phyloP scores from a whole-genome alignment of 1,140 invertebrate genomes.

The Tetragnatha versicolor region DNA sequence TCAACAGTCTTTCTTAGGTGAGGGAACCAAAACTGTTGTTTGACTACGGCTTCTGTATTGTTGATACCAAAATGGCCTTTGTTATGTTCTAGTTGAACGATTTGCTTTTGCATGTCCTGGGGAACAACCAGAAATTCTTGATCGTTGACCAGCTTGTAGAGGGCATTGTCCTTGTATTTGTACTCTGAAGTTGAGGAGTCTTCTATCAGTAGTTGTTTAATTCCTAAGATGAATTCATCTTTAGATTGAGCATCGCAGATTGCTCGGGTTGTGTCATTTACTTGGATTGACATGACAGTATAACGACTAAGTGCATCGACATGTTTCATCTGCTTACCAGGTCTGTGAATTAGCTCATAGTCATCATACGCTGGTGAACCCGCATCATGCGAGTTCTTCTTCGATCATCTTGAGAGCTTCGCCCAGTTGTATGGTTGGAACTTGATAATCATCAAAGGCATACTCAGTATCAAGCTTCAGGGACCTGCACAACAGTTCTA shows the following conservation, averaged over 20 bases:
- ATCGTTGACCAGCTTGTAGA: constrained; percentile 15
- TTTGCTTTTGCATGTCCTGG: constrained; percentile 18
- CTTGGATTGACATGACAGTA: background rate
- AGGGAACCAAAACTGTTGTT: background rate
- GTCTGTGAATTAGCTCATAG: background rate
- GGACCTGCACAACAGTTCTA: too few species aligned
- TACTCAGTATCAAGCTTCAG: too few species aligned
- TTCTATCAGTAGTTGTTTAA: constrained; percentile 2
- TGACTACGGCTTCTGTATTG: background rate
- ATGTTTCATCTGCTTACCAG: background rate
- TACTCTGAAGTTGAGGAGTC: background rate
- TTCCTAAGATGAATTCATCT: background rate
- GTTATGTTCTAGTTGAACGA: constrained; percentile 13
- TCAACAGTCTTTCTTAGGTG: background rate
- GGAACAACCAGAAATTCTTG: constrained; percentile 16
- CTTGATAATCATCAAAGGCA: too few species aligned
- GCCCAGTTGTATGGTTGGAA: too few species aligned
- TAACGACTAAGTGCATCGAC: too few species aligned
- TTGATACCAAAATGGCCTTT: constrained; percentile 20
- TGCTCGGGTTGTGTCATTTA: background rate
- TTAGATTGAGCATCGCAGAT: constrained; percentile 5
- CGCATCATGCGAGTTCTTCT: background rate
- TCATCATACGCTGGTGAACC: background rate
- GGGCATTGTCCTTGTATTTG: background rate
- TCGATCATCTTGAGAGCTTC: background rate